Percentiles rank a stretch among this genome's conserved stretches.
Evolutionary conservation across 2,888 invertebrate species (phyloP).

Genomic region (Agriopis aurantiaria): DNA sequence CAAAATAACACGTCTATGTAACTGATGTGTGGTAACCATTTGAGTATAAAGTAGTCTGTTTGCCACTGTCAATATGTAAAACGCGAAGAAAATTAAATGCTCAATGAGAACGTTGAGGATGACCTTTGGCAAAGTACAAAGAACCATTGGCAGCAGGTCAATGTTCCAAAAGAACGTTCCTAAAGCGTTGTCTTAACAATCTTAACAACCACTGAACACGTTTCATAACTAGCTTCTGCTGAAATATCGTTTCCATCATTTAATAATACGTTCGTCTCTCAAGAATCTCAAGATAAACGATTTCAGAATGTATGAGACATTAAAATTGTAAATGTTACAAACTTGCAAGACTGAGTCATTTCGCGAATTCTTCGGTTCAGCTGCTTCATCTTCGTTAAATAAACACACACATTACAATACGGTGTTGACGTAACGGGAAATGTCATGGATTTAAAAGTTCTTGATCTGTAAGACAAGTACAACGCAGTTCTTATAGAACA

Average conservation of each 20-base stretch:
- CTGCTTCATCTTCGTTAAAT: conserved; percentile 5
- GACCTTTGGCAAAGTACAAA: conserved; percentile 8
- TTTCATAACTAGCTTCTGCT: conserved; percentile 20
- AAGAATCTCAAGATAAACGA: conserved; percentile 16
- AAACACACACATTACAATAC: not conserved
- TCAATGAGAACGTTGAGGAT: not conserved
- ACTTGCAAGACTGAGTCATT: conserved; percentile 15
- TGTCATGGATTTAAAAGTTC: not conserved
- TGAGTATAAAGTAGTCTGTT: not conserved
- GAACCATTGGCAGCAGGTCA: conserved; percentile 2
- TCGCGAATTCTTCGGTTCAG: conserved; percentile 11
- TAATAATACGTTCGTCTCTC: conserved; percentile 9
- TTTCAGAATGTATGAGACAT: conserved; percentile 13
- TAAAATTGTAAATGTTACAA: conserved; percentile 23
- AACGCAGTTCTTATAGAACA: not conserved
- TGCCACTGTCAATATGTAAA: not conserved
- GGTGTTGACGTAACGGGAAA: too few species aligned
- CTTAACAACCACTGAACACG: conserved; percentile 5
- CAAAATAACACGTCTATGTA: not conserved
- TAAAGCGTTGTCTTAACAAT: conserved; percentile 9
- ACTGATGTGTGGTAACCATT: too few species aligned
- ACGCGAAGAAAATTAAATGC: not conserved
- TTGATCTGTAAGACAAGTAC: not conserved
- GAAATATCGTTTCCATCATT: conserved; percentile 22
- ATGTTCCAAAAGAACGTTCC: not conserved